phyloP scores from a whole-genome alignment of 2,888 invertebrate species.

The Choristoneura rosaceana region DNA sequence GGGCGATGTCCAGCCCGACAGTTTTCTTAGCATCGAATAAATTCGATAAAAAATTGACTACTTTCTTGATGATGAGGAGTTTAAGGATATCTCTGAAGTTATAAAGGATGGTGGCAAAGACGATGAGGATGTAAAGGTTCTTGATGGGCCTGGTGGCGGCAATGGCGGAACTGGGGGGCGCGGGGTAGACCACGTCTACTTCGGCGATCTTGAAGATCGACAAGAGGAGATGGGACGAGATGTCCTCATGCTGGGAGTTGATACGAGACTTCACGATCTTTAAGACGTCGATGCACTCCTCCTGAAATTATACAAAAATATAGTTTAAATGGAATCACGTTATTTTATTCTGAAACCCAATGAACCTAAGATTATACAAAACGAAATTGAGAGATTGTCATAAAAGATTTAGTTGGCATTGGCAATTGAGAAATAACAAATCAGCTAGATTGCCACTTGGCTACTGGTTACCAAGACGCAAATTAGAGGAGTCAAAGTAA shows the following conservation, averaged over 20 bases:
- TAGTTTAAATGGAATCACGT: too few species aligned
- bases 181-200: constrained; percentile 93
- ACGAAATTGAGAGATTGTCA: too few species aligned
- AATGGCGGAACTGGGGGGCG: constrained; percentile 85
- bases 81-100: constrained; percentile 57
- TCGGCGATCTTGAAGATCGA: constrained; percentile 97
- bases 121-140: constrained; percentile 65
- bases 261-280: constrained; percentile 93
- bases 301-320: constrained; percentile 80
- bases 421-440: too few species aligned
- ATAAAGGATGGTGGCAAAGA: constrained; percentile 64
- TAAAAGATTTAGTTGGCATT: too few species aligned
- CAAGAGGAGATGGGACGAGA: constrained; percentile 93
- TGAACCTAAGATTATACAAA: too few species aligned
- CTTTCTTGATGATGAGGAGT: constrained; percentile 53
- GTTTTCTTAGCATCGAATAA: constrained; percentile 62
- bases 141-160: constrained; percentile 61
- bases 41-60: constrained; percentile 76
- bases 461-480: too few species aligned
- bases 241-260: constrained; percentile 93
- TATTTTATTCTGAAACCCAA: too few species aligned
- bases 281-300: constrained; percentile 93
- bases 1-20: constrained; percentile 59
- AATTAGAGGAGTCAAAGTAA: too few species aligned
- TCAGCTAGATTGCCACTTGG: too few species aligned